These are phyloP conservation scores for Paradoxurus hermaphroditus DNA, from an alignment of 2,113 vertebrate species.

Conservation along the genomic window DNA sequence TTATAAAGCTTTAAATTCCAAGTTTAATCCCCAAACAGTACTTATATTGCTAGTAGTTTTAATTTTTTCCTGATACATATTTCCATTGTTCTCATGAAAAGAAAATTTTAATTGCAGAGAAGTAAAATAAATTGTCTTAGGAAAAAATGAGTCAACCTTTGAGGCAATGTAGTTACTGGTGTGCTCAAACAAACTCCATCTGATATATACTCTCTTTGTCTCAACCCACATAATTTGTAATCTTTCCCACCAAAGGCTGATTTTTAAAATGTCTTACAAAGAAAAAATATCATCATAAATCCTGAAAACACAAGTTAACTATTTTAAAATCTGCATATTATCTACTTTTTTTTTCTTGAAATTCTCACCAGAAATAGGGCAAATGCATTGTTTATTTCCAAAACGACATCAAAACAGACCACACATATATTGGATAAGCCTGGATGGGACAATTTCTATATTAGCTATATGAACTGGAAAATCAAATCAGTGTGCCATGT, in stretches of 20 bases:
- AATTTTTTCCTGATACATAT: not conserved
- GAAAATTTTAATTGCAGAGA: slow-evolving; percentile 58
- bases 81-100: slow-evolving; percentile 45
- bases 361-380: not conserved
- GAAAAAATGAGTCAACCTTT: slow-evolving; percentile 42
- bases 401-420: slow-evolving; percentile 44
- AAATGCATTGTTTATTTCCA: not conserved
- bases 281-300: not conserved
- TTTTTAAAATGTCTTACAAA: not conserved
- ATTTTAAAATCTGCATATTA: not conserved
- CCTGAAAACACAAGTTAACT: not conserved
- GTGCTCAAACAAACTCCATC: not conserved
- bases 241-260: not conserved
- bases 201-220: not conserved
- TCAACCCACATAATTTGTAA: not conserved
- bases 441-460: not conserved
- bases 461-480: not conserved
- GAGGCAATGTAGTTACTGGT: slow-evolving; percentile 11
- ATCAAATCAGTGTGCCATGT: not conserved
- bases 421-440: not conserved
- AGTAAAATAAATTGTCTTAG: slow-evolving; percentile 39
- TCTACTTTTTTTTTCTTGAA: not conserved
- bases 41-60: not conserved
- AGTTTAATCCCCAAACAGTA: not conserved
- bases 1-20: not conserved